Base-by-base conservation (phyloP, 2,797 vertebrate genomes). In the Basileuterus tristriatus region DNA sequence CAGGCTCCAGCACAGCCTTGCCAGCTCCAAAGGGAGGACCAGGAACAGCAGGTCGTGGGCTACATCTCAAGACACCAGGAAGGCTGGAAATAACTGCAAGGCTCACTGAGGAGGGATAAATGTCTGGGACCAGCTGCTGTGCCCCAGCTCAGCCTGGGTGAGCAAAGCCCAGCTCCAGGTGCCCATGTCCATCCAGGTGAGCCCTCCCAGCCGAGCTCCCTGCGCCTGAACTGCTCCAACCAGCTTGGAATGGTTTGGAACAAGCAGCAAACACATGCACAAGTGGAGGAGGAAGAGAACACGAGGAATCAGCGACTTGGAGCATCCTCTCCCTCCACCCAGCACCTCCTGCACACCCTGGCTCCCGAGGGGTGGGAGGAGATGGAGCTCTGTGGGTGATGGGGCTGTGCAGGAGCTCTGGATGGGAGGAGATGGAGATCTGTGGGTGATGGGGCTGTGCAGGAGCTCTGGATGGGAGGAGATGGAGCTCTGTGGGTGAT, bases 121-220 rank as follows among this genome's bases (percentile, higher is more conserved):
- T 16, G 4, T 11, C 17, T 52, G 78, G 84, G 53, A 4, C 22
- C 2, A 20, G 34, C n/a, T n/a, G 34, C 1, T 15, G 47, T 1
- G 9, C 21, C 64, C 26, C 6, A 9, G 0, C 8, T 11, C 24
- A 15, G 36, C 15, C 0, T 0, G 23, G 44, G 13, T 0, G 3
- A 27, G 6, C 55, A 9, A 2, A 80, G 21, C 49, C 1, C n/a
- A 10, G 69, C 19, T 2, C 0, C 55, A 2, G 74, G 29, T 4
- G 15, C 2, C 72, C 2, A 4, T 5, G 49, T 11, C 34, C 23
- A 1, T 2, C 43, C 0, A 0, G 21, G 24, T 1, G 55, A 43
- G 56, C 16, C 3, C 65, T 63, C 17, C 15, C 52, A 1, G 36
- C 9, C 5, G 8, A 18, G 2, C 30, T 56, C 43, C 47, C 72